These are phyloP conservation scores for Notolabrus celidotus DNA, from an alignment of 2,797 vertebrate species.

Conservation along the genomic window DNA sequence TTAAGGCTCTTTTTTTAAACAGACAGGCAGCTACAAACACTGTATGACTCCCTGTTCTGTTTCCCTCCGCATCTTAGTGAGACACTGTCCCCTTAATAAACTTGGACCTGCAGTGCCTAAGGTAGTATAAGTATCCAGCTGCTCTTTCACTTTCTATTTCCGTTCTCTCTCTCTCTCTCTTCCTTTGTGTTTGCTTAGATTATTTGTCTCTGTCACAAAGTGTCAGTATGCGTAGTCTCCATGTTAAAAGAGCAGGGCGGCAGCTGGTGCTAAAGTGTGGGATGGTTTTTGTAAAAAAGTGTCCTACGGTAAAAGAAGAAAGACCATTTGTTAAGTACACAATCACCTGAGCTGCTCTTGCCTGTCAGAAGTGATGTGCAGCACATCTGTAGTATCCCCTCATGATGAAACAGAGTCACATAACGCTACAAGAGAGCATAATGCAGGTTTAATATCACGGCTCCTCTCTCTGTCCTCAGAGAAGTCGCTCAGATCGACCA, in stretches of 20 bases:
- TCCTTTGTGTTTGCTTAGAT: slow-evolving; percentile 27
- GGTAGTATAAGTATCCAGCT: slow-evolving; percentile 44
- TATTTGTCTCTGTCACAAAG: slow-evolving; percentile 32
- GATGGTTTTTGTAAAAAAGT: neutral
- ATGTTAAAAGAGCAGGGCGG: slow-evolving; percentile 15
- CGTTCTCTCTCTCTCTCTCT: neutral
- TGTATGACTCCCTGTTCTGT: slow-evolving; percentile 37
- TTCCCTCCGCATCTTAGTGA: slow-evolving; percentile 43
- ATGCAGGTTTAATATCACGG: neutral
- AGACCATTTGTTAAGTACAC: neutral
- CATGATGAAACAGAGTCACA: neutral
- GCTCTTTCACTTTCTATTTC: slow-evolving; percentile 36
- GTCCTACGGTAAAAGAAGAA: too few species aligned
- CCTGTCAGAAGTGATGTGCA: neutral
- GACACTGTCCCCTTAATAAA: slow-evolving; percentile 34
- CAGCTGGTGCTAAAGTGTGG: slow-evolving; percentile 32
- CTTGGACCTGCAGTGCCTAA: slow-evolving; percentile 35
- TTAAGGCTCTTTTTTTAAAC: too few species aligned
- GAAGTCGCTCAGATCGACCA: slow-evolving; percentile 97
- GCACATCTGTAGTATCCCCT: neutral
- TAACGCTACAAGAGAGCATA: neutral
- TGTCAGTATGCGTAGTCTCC: neutral
- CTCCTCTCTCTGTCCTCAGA: slow-evolving; percentile 76
- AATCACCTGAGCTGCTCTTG: slow-evolving; percentile 1
- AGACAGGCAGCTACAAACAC: slow-evolving; percentile 9